A percentile compares a stretch with the other conserved stretches of the same genome.
These are phyloP conservation scores for Canis aureus DNA, from an alignment of 2,113 vertebrate species.

Conservation along the genomic window DNA sequence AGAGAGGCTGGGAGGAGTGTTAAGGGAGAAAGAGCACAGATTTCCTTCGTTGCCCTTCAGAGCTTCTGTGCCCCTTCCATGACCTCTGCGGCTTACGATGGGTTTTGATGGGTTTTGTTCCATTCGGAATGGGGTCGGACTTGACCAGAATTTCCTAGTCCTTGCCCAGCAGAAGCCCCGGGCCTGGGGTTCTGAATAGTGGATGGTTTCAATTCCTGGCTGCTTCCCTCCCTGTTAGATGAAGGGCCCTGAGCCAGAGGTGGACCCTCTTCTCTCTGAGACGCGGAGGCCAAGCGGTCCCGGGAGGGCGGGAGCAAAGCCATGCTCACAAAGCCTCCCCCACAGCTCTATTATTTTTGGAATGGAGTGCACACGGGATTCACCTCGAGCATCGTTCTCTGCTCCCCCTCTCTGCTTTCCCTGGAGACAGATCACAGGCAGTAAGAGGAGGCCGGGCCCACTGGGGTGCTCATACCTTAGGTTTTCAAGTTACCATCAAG, in stretches of 20 bases:
- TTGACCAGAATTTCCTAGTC: not conserved
- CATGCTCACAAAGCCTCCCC: not conserved
- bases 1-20: not conserved
- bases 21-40: not conserved
- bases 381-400: not conserved
- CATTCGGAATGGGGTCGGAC: not conserved
- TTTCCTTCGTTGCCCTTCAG: not conserved
- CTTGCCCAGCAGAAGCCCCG: not conserved
- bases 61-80: too few species aligned
- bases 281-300: too few species aligned
- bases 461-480: not conserved
- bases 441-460: constrained; percentile 36
- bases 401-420: not conserved
- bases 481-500: constrained; percentile 63
- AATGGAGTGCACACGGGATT: not conserved
- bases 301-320: too few species aligned
- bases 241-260: not conserved
- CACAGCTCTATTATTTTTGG: not conserved
- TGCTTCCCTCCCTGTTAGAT: not conserved
- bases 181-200: not conserved
- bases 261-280: not conserved
- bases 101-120: accelerated
- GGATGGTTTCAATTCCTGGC: not conserved
- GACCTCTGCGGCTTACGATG: not conserved
- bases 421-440: constrained; percentile 25